Evolutionary conservation across 2,113 vertebrate species (phyloP), one percentile per base, ranked within the genome.

Genomic region (Antechinus flavipes): DNA sequence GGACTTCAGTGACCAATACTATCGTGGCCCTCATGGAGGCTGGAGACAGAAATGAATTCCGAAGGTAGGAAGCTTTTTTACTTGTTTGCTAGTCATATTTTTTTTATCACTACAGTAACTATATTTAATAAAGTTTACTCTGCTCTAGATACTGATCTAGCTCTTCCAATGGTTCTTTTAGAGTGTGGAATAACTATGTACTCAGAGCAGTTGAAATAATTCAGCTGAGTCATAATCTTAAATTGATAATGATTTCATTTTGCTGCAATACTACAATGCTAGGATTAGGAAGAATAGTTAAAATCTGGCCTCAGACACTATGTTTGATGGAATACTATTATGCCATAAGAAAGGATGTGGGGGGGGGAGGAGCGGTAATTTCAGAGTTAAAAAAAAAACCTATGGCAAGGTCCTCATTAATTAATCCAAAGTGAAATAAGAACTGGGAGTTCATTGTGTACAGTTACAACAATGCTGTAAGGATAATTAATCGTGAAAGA

Each of bases 1-100:
- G 99, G 50, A 99, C 99, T 0, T 99, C 99, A 0, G 98, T 99
- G 97, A 99, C 99, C 97, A 99, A 99, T 98, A 99, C 99, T 0
- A 99, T 99, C 0, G 99, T 99, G 97, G 99, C 99, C 0, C 98
- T 99, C 96, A 99, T 99, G 99, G 99, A 99, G 98, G 99, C 99
- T 0, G 99, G 99, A 42, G 99, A 99, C 96, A 98, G 99, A 91
- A 99, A 99, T 35, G 99, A 99, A 97, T 99, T 99, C 98, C 99
- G 99, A 98, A 99, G 99, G 99, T 99, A 98, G 23, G 93, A 89
- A 93, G 54, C 50, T 49, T 90, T 93, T 55, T 26, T 47, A 3
- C 1, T 46, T 50, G 47, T 93, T 68, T 90, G 5, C 27, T 30
- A 27, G 49, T 16, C 90, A 5, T 7, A 26, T 76, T 42, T 14